These are phyloP conservation scores for Thunnus thynnus DNA, from an alignment of 2,113 vertebrate species.

Conservation along the genomic window DNA sequence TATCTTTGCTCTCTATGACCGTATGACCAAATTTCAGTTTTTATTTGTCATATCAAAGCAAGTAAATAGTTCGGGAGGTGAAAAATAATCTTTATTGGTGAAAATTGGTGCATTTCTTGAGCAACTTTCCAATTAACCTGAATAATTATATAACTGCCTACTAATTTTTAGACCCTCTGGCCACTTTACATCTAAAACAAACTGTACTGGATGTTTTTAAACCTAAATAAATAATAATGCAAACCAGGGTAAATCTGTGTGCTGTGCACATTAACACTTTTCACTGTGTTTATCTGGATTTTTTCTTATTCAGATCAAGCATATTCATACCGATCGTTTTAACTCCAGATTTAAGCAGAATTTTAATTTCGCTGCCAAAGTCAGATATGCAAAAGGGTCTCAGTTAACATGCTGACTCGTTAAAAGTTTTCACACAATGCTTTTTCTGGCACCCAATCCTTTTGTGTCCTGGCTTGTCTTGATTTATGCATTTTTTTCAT, in stretches of 20 bases:
- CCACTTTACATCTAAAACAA: not conserved
- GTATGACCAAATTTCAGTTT: not conserved
- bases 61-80: not conserved
- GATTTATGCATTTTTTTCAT: not conserved
- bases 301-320: not conserved
- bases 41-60: not conserved
- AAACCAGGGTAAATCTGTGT: not conserved
- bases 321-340: not conserved
- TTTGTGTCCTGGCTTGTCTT: not conserved
- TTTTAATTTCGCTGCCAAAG: not conserved
- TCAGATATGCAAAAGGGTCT: not conserved
- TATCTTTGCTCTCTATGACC: not conserved
- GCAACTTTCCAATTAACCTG: too few species aligned
- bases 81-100: slow-evolving; percentile 3
- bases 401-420: not conserved
- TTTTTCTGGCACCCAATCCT: not conserved
- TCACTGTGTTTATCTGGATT: not conserved
- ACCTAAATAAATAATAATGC: not conserved
- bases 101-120: not conserved
- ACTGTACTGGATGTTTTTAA: not conserved
- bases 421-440: slow-evolving; percentile 22
- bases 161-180: too few species aligned
- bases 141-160: too few species aligned
- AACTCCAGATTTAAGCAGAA: not conserved
- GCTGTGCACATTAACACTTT: not conserved